Evolutionary conservation across 2,888 invertebrate species (phyloP).

Genomic region (Mylabris sibirica): DNA sequence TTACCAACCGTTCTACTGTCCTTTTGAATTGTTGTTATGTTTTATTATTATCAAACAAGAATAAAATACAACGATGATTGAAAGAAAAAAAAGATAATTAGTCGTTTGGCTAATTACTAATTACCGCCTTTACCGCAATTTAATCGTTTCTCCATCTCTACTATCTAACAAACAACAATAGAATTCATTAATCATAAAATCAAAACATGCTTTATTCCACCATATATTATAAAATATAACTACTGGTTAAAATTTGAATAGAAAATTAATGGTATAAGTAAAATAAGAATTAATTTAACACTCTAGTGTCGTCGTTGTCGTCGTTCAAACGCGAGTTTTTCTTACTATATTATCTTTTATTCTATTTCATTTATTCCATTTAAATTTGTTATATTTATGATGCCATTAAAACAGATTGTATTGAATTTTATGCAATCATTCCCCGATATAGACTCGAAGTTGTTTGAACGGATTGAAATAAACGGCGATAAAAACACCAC

Average conservation of each 20-base stretch:
- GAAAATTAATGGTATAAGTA: slow-evolving; percentile 3
- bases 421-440: slow-evolving; percentile 2
- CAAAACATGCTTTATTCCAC: neutral
- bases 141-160: neutral
- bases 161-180: neutral
- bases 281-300: neutral
- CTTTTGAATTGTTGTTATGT: slow-evolving; percentile 1
- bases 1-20: neutral
- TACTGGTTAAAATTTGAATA: neutral
- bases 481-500: neutral
- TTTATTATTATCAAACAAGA: slow-evolving; percentile 2
- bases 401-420: slow-evolving; percentile 12
- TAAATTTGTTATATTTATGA: slow-evolving; percentile 3
- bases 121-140: neutral
- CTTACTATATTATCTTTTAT: neutral
- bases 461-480: neutral
- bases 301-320: neutral
- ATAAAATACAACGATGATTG: neutral
- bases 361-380: neutral
- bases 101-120: neutral
- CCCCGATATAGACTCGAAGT: neutral
- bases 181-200: slow-evolving; percentile 1
- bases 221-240: neutral
- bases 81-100: neutral
- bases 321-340: neutral